Conservation (phyloP, 2,888 invertebrate genomes). For the Phortica okadai region DNA sequence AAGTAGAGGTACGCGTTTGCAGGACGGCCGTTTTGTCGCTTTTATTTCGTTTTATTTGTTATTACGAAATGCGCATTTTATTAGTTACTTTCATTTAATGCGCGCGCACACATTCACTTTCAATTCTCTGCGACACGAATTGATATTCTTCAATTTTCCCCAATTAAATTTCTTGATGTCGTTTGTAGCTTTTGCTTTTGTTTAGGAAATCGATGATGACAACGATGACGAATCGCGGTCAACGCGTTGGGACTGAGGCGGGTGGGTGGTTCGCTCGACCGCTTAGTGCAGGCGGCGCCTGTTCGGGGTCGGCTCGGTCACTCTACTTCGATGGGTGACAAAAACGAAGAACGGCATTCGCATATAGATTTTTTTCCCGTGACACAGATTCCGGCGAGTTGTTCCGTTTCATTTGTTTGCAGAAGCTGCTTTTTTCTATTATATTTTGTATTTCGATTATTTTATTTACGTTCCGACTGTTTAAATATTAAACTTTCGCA, state of each 20-base stretch:
- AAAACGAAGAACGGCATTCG: neutral
- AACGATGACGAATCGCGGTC: conserved; percentile 67
- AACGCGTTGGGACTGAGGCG: conserved; percentile 43
- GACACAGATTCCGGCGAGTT: neutral
- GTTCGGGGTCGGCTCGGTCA: conserved; percentile 1
- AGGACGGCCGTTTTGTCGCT: conserved; percentile 30
- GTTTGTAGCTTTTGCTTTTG: conserved; percentile 53
- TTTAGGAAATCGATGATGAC: conserved; percentile 72
- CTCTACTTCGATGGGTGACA: neutral
- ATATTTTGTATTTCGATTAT: neutral
- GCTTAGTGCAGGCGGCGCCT: neutral
- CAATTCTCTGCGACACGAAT: conserved; percentile 31
- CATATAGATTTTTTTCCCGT: conserved; percentile 15
- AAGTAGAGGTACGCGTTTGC: conserved; percentile 1
- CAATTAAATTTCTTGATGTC: conserved; percentile 37
- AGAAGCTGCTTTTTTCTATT: conserved; percentile 37
- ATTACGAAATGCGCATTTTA: conserved; percentile 55
- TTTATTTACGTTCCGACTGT: neutral
- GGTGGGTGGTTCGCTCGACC: conserved; percentile 53
- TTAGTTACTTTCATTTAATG: conserved; percentile 33
- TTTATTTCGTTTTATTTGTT: conserved; percentile 37
- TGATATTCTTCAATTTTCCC: conserved; percentile 59
- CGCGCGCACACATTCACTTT: conserved; percentile 39
- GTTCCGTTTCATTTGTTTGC: neutral
- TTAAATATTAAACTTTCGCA: neutral